phyloP scores from a whole-genome alignment of 2,113 vertebrate genomes.

The Pontoporia blainvillei region DNA sequence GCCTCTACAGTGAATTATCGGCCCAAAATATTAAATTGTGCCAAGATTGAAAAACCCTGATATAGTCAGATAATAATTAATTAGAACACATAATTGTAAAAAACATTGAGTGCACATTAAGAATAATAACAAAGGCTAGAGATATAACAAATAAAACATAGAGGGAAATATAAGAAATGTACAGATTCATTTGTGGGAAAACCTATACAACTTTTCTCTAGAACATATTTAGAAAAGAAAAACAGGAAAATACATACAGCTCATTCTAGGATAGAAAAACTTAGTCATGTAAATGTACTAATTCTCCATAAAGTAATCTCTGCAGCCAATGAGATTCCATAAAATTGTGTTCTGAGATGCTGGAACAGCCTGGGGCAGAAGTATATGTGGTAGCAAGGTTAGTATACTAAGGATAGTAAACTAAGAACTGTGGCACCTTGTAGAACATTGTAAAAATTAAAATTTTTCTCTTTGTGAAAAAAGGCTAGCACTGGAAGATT shows the following conservation, averaged over 20 bases:
- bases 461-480: not conserved
- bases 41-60: not conserved
- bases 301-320: not conserved
- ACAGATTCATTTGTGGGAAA: not conserved
- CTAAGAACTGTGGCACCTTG: fast-evolving
- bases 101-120: not conserved
- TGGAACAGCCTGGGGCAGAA: not conserved
- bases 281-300: not conserved
- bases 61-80: not conserved
- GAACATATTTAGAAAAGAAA: not conserved
- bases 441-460: not conserved
- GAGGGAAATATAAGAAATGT: not conserved
- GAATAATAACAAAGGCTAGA: not conserved
- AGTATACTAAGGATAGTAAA: no score
- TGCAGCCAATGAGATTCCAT: not conserved
- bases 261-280: not conserved
- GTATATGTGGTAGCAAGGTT: not conserved
- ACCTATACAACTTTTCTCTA: not conserved
- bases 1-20: not conserved
- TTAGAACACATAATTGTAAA: not conserved
- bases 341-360: not conserved
- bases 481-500: not conserved
- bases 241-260: not conserved
- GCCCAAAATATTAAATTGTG: not conserved
- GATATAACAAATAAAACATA: not conserved